These are phyloP conservation scores for Dasyprocta punctata DNA, from an alignment of 2,113 vertebrate genomes.

Conservation along the genomic window DNA sequence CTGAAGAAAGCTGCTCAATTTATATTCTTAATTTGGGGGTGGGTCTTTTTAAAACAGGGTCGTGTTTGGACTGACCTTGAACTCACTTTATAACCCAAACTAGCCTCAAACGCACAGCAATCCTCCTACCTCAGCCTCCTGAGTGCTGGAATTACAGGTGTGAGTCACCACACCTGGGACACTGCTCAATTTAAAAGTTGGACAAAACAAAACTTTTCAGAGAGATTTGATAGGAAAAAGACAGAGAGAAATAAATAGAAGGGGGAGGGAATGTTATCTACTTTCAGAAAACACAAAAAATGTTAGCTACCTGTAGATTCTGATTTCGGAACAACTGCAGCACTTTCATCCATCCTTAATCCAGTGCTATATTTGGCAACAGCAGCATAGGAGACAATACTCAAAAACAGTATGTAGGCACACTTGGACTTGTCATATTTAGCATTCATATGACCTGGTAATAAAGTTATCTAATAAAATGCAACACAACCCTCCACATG, in stretches of 20 bases:
- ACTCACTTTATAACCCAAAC: too few species aligned
- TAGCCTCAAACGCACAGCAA: too few species aligned
- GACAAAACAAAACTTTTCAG: background rate
- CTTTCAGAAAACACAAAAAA: background rate
- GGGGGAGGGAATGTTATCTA: background rate
- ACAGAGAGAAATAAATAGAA: background rate
- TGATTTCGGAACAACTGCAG: background rate
- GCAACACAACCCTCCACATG: background rate
- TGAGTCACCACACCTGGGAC: too few species aligned
- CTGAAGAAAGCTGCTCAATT: background rate
- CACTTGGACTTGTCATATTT: background rate
- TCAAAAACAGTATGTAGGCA: background rate
- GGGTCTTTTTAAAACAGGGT: too few species aligned
- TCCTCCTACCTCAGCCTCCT: too few species aligned
- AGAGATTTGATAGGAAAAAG: background rate
- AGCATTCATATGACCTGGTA: background rate
- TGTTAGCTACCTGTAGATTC: background rate
- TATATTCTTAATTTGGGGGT: too few species aligned
- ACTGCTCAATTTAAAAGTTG: background rate
- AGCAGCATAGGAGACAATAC: background rate
- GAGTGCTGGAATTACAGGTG: too few species aligned
- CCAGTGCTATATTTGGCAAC: background rate
- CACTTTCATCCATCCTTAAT: background rate
- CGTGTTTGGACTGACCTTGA: too few species aligned
- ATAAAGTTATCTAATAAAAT: background rate